Base-by-base conservation (phyloP, 2,113 vertebrate genomes). In the Triplophysa tibetana region DNA sequence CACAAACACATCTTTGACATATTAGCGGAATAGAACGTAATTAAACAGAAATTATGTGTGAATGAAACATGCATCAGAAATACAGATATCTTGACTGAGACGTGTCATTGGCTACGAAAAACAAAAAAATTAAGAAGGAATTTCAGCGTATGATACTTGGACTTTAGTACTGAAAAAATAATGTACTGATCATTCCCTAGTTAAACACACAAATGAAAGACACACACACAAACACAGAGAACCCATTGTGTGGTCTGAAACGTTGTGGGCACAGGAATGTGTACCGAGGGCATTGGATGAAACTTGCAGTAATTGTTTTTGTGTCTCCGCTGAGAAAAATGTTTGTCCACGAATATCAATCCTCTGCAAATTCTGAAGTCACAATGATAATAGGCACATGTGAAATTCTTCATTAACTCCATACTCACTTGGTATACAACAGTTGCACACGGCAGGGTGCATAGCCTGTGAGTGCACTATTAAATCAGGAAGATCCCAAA, bases 191-290 rank as follows among this genome's bases (percentile, higher is more conserved):
- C 45, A 52, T 77, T 77, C 45, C 26, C 23, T 65, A 52, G 60
- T 50, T 77, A 77, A 45, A 33, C 23, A 63, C 74, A 77, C 60
- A 65, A 21, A 64, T 14, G 56, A 69, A 66, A 69, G 41, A 69
- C 33, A 45, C 64, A 52, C 73, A 72, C 33, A 64, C 45, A 50
- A 65, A 65, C 26, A 77, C 75, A 77, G 61, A 65, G 45, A 45
- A 23, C 26, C 75, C 24, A 70, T 79, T 79, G 77, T 62, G 67
- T 62, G 33, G 75, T 45, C 65, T 77, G 61, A 77, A 77, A 77
- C 45, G 50, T 77, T 77, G 75, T 77, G 75, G 75, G 62, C 75
- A 77, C 62, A 52, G 75, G 75, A 77, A 77, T 77, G 75, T 65
- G 75, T 52, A 52, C 11, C 66, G 60, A 54, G 65, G 77, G 67